These are phyloP conservation scores for Nyctereutes procyonoides DNA, from an alignment of 2,113 vertebrate species.

Conservation along the genomic window DNA sequence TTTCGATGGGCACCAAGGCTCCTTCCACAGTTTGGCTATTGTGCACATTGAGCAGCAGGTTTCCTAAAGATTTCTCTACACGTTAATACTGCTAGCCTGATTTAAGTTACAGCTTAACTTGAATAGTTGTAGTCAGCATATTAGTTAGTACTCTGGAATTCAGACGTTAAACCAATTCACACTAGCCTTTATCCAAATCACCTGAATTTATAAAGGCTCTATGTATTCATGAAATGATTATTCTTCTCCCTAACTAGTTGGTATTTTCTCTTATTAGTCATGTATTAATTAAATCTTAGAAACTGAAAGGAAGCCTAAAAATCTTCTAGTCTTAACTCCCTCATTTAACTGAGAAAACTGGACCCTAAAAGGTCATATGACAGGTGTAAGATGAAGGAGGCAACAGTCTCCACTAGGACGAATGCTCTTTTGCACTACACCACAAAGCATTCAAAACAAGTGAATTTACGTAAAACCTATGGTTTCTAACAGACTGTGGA, in stretches of 20 bases:
- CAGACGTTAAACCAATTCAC: background rate
- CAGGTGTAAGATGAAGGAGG: background rate
- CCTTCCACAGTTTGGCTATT: too few species aligned
- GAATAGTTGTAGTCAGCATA: background rate
- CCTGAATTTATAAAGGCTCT: background rate
- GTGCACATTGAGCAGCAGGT: background rate
- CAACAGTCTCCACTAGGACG: background rate
- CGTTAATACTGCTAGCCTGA: background rate
- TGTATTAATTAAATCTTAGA: slow-evolving; percentile 10
- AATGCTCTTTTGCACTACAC: background rate
- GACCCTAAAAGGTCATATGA: background rate
- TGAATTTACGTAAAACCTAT: background rate
- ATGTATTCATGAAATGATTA: slow-evolving; percentile 21
- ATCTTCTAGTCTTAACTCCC: background rate
- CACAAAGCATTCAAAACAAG: background rate
- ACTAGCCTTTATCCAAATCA: background rate
- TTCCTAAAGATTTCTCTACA: background rate
- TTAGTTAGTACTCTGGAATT: background rate
- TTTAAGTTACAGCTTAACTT: slow-evolving; percentile 12
- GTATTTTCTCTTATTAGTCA: background rate
- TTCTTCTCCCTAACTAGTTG: background rate
- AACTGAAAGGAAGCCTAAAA: slow-evolving; percentile 30
- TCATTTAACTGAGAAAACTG: slow-evolving; percentile 21
- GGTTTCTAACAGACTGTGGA: background rate
- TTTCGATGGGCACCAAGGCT: too few species aligned